A percentile compares a stretch with the other conserved stretches of the same genome.
Evolutionary conservation across 2,797 vertebrate species (phyloP).

Genomic region (Tenualosa ilisha): DNA sequence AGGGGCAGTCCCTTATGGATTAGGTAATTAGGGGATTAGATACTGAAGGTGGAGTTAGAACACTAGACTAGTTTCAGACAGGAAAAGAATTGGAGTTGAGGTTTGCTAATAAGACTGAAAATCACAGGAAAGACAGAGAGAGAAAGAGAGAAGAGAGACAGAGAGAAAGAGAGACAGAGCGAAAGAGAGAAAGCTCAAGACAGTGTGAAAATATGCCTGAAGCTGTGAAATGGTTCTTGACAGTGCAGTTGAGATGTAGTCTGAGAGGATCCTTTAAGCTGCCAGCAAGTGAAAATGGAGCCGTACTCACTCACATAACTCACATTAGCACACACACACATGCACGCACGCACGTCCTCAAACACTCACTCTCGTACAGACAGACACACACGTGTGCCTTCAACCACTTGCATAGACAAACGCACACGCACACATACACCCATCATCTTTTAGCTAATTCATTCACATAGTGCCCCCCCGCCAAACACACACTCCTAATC

Average conservation of each 20-base stretch:
- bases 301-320: conserved; percentile 5
- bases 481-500: background rate
- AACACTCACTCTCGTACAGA: conserved; percentile 25
- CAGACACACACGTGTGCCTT: conserved; percentile 22
- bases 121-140: background rate
- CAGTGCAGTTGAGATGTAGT: background rate
- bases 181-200: background rate
- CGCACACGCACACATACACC: background rate
- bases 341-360: conserved; percentile 4
- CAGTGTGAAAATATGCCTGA: conserved; percentile 10
- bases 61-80: background rate
- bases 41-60: conserved; percentile 18
- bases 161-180: background rate
- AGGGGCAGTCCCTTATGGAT: conserved; percentile 10
- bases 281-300: conserved; percentile 15
- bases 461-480: background rate
- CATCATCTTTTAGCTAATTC: background rate
- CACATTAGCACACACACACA: conserved; percentile 14
- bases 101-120: background rate
- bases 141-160: background rate
- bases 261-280: conserved; percentile 6
- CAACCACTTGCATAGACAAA: too few species aligned
- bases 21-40: conserved; percentile 11
- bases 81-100: background rate
- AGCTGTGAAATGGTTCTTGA: conserved; percentile 22